phyloP scores from a whole-genome alignment of 2,797 vertebrate species.

The Coregonus sp. region DNA sequence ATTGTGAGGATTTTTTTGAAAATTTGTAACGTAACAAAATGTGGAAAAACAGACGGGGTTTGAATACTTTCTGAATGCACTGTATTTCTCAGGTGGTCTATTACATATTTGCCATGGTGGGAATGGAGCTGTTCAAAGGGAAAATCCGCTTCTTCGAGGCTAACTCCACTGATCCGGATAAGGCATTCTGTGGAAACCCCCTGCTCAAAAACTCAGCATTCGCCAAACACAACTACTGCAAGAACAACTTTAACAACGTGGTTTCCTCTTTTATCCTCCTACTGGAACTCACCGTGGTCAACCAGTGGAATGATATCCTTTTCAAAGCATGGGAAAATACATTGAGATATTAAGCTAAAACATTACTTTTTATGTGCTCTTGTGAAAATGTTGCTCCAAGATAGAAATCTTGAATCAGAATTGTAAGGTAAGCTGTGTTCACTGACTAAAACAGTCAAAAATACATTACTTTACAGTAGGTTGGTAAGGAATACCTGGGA shows the following conservation, averaged over 20 bases:
- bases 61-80: too few relatives aligned
- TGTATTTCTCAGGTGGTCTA: conserved; percentile 83
- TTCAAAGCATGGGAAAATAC: background rate
- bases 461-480: background rate
- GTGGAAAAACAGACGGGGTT: too few relatives aligned
- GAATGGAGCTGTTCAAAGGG: conserved; percentile 91
- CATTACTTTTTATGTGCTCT: background rate
- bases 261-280: conserved; percentile 84
- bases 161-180: conserved; percentile 47
- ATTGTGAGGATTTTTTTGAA: too few relatives aligned
- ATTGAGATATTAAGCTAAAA: background rate
- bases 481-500: background rate
- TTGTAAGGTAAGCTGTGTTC: background rate
- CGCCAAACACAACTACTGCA: conserved; percentile 85
- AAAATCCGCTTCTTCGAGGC: conserved; percentile 77
- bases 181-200: conserved; percentile 80
- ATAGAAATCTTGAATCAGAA: background rate
- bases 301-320: conserved; percentile 98
- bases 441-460: background rate
- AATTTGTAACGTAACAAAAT: too few relatives aligned
- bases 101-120: conserved; percentile 89
- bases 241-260: conserved; percentile 92
- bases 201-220: conserved; percentile 79
- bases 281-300: conserved; percentile 91
- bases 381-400: background rate